Conservation (phyloP, 1,140 invertebrate species). For the Ceratina calcarata region DNA sequence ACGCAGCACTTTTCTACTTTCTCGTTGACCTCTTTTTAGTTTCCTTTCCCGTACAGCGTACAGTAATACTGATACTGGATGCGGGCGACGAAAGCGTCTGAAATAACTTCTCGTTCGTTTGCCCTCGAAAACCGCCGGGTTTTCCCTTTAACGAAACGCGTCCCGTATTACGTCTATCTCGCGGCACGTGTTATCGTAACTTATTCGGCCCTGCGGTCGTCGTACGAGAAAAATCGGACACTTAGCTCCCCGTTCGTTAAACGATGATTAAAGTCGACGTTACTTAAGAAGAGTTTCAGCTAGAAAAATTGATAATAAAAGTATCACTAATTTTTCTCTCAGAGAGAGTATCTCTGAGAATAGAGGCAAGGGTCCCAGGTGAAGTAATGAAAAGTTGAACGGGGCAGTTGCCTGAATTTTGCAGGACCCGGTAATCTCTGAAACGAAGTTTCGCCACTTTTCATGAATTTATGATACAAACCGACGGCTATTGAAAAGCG, state of each 20-base stretch:
- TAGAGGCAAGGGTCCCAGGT: neutral
- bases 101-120: constrained; percentile 3
- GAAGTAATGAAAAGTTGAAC: neutral
- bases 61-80: too few species aligned
- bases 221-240: too few species aligned
- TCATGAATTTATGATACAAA: constrained; percentile 9
- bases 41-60: neutral
- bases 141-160: neutral
- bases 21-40: constrained; percentile 9
- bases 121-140: neutral
- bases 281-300: too few species aligned
- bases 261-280: too few species aligned
- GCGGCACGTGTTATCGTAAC: too few species aligned
- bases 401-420: neutral
- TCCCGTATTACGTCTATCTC: too few species aligned
- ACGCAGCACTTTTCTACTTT: constrained; percentile 13
- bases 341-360: neutral
- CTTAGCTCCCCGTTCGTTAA: too few species aligned
- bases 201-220: too few species aligned
- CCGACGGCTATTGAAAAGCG: neutral
- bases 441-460: neutral
- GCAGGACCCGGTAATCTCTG: neutral
- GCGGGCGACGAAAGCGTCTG: neutral
- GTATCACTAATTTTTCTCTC: neutral
- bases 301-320: neutral